Evolutionary conservation across 2,113 vertebrate species (phyloP), one percentile per base, ranked within the genome.

Genomic region (Dascyllus trimaculatus): DNA sequence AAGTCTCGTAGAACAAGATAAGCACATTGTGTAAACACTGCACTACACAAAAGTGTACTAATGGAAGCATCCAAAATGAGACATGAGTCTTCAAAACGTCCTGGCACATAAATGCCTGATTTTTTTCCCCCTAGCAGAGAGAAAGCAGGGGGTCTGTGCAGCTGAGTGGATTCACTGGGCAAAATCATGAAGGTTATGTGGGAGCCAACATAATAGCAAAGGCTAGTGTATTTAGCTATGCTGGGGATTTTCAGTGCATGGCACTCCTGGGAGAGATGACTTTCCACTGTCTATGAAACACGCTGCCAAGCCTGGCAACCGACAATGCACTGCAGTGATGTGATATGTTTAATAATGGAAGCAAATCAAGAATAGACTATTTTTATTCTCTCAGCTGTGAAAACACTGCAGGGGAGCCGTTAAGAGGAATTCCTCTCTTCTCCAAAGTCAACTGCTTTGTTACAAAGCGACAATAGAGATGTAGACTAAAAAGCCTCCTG

Each of bases 331-430:
- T 87, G 88, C 85, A 83, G 82, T 64, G 78, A 90, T 85, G 86
- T 58, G 85, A 91, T 85, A 88, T 88, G 83, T 88, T 73, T 83
- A 90, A 87, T 79, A 86, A 88, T 85, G 87, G 82, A 85, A 75
- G 57, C 69, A 71, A 86, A 89, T 89, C 81, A 75, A 89, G 83
- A 61, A 45, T 29, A 59, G 56, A 60, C 35, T 71, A 71, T 80
- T 76, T 70, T 43, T 69, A 69, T 64, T 81, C 67, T 87, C 25
- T 80, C 25, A 24, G 74, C 81, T 85, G 56, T 86, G 70, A 77
- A 82, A 87, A 77, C 59, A 80, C 57, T 43, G 78, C 73, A 80
- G 56, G 60, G 48, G 75, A 62, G 70, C 65, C 67, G 57, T 62
- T 58, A 75, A 76, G 43, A 59, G 56, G 43, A 76, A 75, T 77